These are phyloP conservation scores for Panthera leo DNA, from an alignment of 2,113 vertebrate species.

Conservation along the genomic window DNA sequence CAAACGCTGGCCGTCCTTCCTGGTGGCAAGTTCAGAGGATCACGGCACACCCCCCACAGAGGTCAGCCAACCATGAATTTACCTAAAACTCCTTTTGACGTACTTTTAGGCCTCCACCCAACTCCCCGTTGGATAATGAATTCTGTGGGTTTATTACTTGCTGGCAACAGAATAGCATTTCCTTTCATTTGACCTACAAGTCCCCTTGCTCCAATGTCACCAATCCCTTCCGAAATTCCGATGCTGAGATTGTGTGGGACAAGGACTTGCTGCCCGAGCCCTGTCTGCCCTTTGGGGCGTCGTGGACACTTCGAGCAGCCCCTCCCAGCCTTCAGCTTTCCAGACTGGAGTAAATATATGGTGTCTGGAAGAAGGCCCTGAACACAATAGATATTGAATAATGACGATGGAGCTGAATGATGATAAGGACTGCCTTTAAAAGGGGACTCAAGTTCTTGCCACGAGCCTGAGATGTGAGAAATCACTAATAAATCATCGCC, in stretches of 20 bases:
- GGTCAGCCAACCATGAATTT: background rate
- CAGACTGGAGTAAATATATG: slow-evolving; percentile 21
- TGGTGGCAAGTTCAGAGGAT: background rate
- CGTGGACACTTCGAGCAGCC: background rate
- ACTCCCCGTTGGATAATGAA: background rate
- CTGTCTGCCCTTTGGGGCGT: background rate
- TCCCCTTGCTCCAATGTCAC: background rate
- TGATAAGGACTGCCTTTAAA: background rate
- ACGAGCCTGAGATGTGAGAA: background rate
- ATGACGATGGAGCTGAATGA: background rate
- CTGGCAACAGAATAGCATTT: background rate
- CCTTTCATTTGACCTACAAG: background rate
- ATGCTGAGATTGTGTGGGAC: background rate
- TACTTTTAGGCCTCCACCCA: background rate
- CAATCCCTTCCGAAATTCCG: fast-evolving
- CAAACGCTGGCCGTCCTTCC: background rate
- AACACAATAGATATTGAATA: slow-evolving; percentile 10
- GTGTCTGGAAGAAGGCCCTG: background rate
- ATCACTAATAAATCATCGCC: background rate
- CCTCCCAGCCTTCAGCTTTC: background rate
- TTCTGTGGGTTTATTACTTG: background rate
- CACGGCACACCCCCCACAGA: background rate
- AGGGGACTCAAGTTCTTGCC: slow-evolving; percentile 6
- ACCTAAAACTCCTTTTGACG: background rate
- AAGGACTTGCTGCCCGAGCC: background rate